Percentiles rank a stretch among this genome's conserved stretches.
Evolutionary conservation across 2,113 vertebrate species (phyloP).

Genomic region (Brienomyrus brachyistius): DNA sequence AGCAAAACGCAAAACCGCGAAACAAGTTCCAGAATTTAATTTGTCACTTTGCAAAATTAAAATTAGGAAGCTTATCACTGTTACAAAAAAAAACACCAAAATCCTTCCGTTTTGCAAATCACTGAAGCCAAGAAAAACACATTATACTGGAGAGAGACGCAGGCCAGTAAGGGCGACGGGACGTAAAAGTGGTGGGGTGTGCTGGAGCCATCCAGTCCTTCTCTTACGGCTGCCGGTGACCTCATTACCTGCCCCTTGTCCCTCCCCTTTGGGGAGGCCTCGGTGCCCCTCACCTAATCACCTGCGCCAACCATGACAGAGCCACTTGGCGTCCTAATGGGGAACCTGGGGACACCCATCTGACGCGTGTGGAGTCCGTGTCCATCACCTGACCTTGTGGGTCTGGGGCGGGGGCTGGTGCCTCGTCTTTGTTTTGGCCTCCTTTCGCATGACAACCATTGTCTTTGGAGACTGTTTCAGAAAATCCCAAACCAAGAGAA

Average conservation of each 20-base stretch:
- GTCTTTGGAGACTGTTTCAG: neutral
- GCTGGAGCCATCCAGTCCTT: neutral
- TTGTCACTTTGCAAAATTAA: neutral
- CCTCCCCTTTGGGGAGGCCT: neutral
- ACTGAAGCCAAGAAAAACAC: neutral
- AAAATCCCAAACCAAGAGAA: neutral
- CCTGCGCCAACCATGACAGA: neutral
- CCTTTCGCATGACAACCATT: neutral
- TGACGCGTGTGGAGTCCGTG: conserved; percentile 13
- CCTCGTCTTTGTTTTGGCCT: neutral
- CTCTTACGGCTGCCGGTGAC: neutral
- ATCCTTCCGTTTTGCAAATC: neutral
- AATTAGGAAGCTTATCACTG: neutral
- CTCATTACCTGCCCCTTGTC: neutral
- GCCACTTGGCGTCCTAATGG: neutral
- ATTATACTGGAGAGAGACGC: neutral
- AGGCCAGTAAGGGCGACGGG: neutral
- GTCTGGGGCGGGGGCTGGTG: neutral
- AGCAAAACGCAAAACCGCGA: neutral
- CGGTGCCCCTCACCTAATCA: conserved; percentile 1
- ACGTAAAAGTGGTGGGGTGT: neutral
- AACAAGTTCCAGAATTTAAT: neutral
- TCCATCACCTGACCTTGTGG: neutral
- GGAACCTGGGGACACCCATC: conserved; percentile 2
- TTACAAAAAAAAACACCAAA: neutral